Percentiles rank a stretch among this genome's conserved stretches.
These are phyloP conservation scores for Megaceryle alcyon DNA, from an alignment of 2,797 vertebrate genomes.

Conservation along the genomic window DNA sequence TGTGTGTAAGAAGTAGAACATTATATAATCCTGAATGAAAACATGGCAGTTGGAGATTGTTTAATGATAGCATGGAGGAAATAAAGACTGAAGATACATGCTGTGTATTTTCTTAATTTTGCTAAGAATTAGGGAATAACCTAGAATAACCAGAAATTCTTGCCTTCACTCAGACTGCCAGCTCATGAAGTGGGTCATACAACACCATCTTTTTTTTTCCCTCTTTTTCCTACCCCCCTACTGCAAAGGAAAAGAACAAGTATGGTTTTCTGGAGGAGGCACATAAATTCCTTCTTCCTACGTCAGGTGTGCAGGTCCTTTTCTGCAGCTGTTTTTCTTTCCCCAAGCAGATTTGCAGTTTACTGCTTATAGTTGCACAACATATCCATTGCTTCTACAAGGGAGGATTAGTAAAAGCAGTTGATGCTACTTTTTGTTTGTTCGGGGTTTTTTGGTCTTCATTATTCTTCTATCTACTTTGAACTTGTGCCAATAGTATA, in stretches of 20 bases:
- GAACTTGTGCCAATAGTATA: neutral
- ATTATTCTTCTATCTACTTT: neutral
- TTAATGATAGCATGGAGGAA: neutral
- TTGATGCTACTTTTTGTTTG: neutral
- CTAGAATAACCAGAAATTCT: neutral
- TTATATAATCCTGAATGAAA: neutral
- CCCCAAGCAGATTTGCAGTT: neutral
- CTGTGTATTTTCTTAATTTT: neutral
- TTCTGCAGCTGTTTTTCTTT: neutral
- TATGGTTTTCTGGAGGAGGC: neutral
- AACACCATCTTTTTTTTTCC: fast-evolving
- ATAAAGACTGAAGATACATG: neutral
- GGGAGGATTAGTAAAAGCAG: neutral
- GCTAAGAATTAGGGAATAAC: neutral
- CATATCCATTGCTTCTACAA: neutral
- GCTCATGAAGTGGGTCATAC: fast-evolving
- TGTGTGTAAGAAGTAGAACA: neutral
- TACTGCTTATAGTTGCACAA: neutral
- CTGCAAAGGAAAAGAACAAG: neutral
- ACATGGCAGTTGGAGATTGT: neutral
- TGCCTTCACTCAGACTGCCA: neutral
- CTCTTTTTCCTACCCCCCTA: neutral
- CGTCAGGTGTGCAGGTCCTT: neutral
- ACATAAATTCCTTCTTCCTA: neutral
- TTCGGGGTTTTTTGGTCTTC: neutral